A percentile compares a stretch with the other conserved stretches of the same genome.
phyloP scores from a whole-genome alignment of 2,888 invertebrate genomes.

The Neuroscelio doddi region DNA sequence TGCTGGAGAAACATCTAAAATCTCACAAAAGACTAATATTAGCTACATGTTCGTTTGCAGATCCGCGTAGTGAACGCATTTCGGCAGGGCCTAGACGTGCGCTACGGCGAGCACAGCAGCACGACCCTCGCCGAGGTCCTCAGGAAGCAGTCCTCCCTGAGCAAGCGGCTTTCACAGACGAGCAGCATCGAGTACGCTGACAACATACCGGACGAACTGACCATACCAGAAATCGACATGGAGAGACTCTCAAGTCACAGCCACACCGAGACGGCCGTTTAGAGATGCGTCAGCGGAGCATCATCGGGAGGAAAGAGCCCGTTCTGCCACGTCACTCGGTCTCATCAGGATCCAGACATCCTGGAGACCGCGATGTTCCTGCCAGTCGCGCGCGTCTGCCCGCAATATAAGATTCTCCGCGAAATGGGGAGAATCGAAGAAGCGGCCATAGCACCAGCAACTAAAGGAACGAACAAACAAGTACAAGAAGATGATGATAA shows the following conservation, averaged over 20 bases:
- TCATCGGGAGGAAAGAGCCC: conserved; percentile 29
- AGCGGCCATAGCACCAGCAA: too few relatives aligned
- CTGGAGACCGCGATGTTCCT: conserved; percentile 5
- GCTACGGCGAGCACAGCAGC: conserved; percentile 86
- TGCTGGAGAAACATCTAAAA: neutral
- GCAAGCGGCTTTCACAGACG: conserved; percentile 92
- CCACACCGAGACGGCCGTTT: conserved; percentile 96
- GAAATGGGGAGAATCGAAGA: conserved; percentile 2
- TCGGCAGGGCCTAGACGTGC: conserved; percentile 91
- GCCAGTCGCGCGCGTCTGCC: conserved; percentile 5
- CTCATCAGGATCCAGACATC: neutral
- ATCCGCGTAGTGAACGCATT: conserved; percentile 99
- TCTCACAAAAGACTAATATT: conserved; percentile 15
- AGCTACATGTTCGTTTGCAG: conserved; percentile 77
- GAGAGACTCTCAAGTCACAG: conserved; percentile 93
- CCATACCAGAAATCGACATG: conserved; percentile 93
- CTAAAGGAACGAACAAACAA: neutral
- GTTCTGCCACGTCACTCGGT: conserved; percentile 7
- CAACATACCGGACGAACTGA: conserved; percentile 89
- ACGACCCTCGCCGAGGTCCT: conserved; percentile 94
- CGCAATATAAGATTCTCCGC: neutral
- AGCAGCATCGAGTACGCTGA: conserved; percentile 94
- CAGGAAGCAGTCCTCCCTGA: conserved; percentile 93
- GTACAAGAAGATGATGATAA: too few relatives aligned
- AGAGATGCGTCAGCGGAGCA: conserved; percentile 63